phyloP scores from a whole-genome alignment of 2,113 vertebrate genomes.

The Nesoenas mayeri region DNA sequence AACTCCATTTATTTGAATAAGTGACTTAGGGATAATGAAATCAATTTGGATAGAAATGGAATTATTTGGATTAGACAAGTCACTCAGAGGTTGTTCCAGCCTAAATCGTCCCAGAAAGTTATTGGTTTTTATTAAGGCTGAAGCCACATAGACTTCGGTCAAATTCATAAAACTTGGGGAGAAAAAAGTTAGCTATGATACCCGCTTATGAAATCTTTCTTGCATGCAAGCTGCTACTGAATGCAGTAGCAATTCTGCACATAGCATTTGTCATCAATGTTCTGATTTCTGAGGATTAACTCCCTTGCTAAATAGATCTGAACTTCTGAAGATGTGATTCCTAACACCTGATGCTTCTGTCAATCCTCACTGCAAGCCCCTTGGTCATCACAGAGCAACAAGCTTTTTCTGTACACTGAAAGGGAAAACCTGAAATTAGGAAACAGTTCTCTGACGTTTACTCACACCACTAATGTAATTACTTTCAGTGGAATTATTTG shows the following conservation, averaged over 20 bases:
- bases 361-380: not conserved
- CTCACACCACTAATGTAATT: not conserved
- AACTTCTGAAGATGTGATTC: not conserved
- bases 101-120: constrained; percentile 40
- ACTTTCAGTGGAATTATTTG: constrained; percentile 7
- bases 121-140: constrained; percentile 25
- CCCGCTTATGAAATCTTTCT: not conserved
- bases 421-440: not conserved
- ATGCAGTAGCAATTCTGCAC: not conserved
- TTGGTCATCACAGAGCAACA: not conserved
- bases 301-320: not conserved
- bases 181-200: not conserved
- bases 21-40: constrained; percentile 44
- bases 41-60: constrained; percentile 42
- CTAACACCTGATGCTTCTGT: not conserved
- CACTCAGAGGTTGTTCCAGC: constrained; percentile 38
- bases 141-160: not conserved
- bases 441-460: not conserved
- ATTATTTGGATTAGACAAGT: constrained; percentile 41
- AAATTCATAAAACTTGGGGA: not conserved
- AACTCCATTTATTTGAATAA: constrained; percentile 47
- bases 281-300: not conserved
- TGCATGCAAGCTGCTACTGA: not conserved
- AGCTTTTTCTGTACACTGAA: not conserved
- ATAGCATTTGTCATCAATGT: not conserved